phyloP scores from a whole-genome alignment of 2,113 vertebrate genomes.

The Arenaria interpres region DNA sequence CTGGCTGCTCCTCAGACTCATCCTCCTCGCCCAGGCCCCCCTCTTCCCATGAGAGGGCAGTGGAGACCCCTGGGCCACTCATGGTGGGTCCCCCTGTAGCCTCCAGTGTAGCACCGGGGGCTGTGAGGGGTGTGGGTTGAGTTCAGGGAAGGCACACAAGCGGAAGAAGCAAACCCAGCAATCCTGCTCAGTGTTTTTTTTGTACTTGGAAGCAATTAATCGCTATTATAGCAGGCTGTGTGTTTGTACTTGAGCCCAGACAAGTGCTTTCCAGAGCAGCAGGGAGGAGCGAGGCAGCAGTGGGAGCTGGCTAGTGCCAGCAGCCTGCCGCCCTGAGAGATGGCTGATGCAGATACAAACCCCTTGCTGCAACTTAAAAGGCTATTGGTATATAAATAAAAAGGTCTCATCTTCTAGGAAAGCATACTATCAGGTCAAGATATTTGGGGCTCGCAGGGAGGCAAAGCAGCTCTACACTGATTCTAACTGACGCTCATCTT shows the following conservation, averaged over 20 bases:
- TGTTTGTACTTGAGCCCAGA: background rate
- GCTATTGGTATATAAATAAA: background rate
- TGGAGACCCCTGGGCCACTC: background rate
- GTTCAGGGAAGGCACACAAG: background rate
- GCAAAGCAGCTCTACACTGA: background rate
- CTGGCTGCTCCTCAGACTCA: background rate
- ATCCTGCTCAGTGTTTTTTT: accelerated
- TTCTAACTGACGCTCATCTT: background rate
- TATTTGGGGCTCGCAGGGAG: background rate
- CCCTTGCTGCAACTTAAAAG: background rate
- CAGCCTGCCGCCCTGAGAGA: background rate
- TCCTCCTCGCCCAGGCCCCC: background rate
- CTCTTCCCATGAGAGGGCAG: accelerated
- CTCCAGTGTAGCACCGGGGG: background rate
- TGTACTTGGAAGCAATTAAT: background rate
- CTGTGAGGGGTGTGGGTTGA: background rate
- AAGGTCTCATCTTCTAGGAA: background rate
- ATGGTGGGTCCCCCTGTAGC: accelerated
- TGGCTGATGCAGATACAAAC: background rate
- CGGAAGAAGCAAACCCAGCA: background rate
- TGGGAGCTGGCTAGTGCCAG: background rate
- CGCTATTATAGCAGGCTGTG: accelerated
- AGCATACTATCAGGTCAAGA: background rate
- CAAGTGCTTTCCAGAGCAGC: background rate
- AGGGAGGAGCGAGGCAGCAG: accelerated